phyloP scores from a whole-genome alignment of 1,140 invertebrate species.

The Pogonomyrmex barbatus region DNA sequence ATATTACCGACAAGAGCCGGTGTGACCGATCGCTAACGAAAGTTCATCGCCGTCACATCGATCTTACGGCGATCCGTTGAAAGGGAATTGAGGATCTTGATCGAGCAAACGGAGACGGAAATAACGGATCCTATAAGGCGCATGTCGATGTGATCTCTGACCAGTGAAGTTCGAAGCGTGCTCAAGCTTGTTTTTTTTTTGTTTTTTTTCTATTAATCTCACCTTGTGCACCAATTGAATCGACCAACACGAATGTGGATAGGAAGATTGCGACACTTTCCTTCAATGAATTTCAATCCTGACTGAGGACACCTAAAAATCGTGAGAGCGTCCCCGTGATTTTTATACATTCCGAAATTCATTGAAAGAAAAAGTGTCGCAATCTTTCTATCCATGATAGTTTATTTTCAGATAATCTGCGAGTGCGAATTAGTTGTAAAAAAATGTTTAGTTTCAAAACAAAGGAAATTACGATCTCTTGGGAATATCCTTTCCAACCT shows the following conservation, averaged over 20 bases:
- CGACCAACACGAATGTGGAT: background rate
- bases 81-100: conserved; percentile 38
- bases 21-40: conserved; percentile 50
- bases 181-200: background rate
- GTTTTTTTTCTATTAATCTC: background rate
- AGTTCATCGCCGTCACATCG: conserved; percentile 62
- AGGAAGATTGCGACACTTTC: conserved; percentile 18
- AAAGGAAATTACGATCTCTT: conserved; percentile 28
- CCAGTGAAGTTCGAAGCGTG: background rate
- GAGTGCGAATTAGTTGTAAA: conserved; percentile 27
- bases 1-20: conserved; percentile 54
- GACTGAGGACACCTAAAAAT: background rate
- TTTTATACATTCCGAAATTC: background rate
- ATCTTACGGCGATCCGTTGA: conserved; percentile 47
- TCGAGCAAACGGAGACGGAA: conserved; percentile 45
- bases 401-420: conserved; percentile 29
- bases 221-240: background rate
- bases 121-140: conserved; percentile 17
- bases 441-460: conserved; percentile 45
- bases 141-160: background rate
- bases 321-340: background rate
- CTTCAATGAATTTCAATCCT: background rate
- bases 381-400: background rate
- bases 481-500: conserved; percentile 14
- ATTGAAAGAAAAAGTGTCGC: conserved; percentile 8